These are phyloP conservation scores for Subacronicta megacephala DNA, from an alignment of 2,888 invertebrate genomes.

Conservation along the genomic window DNA sequence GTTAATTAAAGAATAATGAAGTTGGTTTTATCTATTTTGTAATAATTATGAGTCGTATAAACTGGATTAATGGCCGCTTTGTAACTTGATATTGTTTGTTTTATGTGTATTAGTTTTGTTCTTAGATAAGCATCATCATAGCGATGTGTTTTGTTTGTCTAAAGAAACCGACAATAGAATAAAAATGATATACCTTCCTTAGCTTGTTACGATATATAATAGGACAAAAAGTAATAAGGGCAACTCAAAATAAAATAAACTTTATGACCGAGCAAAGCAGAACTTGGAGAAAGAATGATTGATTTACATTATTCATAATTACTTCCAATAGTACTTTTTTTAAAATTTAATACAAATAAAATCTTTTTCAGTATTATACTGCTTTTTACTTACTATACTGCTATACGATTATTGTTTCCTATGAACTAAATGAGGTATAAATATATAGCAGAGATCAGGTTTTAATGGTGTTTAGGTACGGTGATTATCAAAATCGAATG, in stretches of 20 bases:
- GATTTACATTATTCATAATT: no score
- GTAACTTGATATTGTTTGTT: slow-evolving; percentile 40
- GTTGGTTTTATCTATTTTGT: slow-evolving; percentile 35
- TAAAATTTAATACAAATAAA: no score
- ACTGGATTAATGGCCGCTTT: slow-evolving; percentile 37
- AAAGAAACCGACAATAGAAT: slow-evolving; percentile 8
- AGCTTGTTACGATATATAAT: not conserved
- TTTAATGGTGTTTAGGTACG: slow-evolving; percentile 14
- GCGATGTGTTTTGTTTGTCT: slow-evolving; percentile 8
- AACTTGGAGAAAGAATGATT: no score
- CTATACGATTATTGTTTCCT: no score
- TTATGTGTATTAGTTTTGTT: slow-evolving; percentile 30
- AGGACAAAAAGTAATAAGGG: not conserved
- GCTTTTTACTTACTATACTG: no score
- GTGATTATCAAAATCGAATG: slow-evolving; percentile 2
- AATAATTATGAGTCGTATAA: slow-evolving; percentile 45
- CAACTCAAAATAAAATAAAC: no score
- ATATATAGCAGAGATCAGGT: not conserved
- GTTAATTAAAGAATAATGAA: slow-evolving; percentile 59
- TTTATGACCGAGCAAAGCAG: no score
- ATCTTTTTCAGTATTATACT: no score
- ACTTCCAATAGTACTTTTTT: no score
- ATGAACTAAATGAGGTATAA: no score
- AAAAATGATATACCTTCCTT: not conserved
- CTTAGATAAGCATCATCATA: slow-evolving; percentile 28